Base-by-base conservation (phyloP, 2,888 invertebrate genomes). In the Gymnosoma rotundatum region DNA sequence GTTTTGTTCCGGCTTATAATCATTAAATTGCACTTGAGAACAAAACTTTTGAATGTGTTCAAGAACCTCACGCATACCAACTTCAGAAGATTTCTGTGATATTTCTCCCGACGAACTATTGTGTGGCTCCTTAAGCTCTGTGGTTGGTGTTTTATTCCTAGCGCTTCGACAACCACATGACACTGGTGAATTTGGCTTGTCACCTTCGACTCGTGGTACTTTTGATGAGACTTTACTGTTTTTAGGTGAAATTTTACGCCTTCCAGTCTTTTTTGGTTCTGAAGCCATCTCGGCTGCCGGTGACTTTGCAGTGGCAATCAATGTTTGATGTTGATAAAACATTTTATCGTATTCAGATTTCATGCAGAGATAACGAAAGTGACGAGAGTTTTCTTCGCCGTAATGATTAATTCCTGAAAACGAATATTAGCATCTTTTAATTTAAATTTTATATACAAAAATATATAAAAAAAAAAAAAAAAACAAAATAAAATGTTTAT, bases 261-360 rank as follows among this genome's bases (percentile, higher is more conserved):
- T 61, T 48, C 63, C 63, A 0, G 66, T 7, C 1, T n/a, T 56
- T 38, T 12, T 63, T 2, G n/a, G 14, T 67, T 69, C 45, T 4
- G 38, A n/a, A 14, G 32, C 5, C 1, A 0, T 18, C 2, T 20
- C 32, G 2, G 54, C 14, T 0, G 12, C 72, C 25, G 74, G 32
- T 0, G 52, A 56, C 3, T 50, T 60, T 1, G 66, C 42, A 10
- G 63, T 8, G 12, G 86, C 78, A 76, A 89, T 67, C 82, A 90
- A 79, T 0, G 89, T 87, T 10, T 92, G 92, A 66, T 92, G 90
- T 75, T 92, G 91, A 64, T 91, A 92, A 78, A 91, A 91, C 92
- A 91, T 92, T 75, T 92, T 91, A 50, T 92, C 92, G 73, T 92
- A 92, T 83, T 92, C 92, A 0, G 92, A 90, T 74, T 92, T 92